Conservation (phyloP, 1,140 invertebrate genomes). For the Caenorhabditis remanei region DNA sequence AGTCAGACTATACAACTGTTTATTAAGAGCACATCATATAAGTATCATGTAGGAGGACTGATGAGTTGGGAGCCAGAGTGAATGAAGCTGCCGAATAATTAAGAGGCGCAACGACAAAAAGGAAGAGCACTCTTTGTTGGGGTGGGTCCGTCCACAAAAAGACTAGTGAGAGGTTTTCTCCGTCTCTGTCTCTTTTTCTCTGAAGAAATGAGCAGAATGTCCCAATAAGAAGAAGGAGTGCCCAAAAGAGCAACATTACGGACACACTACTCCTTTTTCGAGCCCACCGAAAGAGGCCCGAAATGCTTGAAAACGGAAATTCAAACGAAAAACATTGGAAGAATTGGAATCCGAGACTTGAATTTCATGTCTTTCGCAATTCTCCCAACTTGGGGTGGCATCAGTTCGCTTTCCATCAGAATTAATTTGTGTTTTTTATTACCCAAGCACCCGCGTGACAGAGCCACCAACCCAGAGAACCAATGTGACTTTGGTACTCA, state of each 20-base stretch:
- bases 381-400: constrained; percentile 17
- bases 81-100: constrained; percentile 50
- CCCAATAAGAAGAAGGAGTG: constrained; percentile 17
- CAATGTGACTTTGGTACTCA: constrained; percentile 15
- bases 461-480: not conserved
- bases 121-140: constrained; percentile 52
- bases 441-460: not conserved
- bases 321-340: constrained; percentile 26
- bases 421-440: constrained; percentile 49
- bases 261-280: constrained; percentile 43
- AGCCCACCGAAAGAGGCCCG: not conserved
- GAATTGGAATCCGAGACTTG: constrained; percentile 39
- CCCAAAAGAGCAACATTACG: constrained; percentile 52
- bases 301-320: constrained; percentile 31
- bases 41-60: constrained; percentile 24
- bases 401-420: constrained; percentile 17
- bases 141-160: not conserved
- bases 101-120: constrained; percentile 44
- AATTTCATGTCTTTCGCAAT: constrained; percentile 43
- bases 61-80: constrained; percentile 38
- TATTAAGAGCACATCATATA: constrained; percentile 19
- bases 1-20: not conserved
- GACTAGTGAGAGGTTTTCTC: not conserved
- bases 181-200: not conserved
- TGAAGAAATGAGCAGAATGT: constrained; percentile 23